phyloP scores from a whole-genome alignment of 2,797 vertebrate genomes.

The Natrix natrix region DNA sequence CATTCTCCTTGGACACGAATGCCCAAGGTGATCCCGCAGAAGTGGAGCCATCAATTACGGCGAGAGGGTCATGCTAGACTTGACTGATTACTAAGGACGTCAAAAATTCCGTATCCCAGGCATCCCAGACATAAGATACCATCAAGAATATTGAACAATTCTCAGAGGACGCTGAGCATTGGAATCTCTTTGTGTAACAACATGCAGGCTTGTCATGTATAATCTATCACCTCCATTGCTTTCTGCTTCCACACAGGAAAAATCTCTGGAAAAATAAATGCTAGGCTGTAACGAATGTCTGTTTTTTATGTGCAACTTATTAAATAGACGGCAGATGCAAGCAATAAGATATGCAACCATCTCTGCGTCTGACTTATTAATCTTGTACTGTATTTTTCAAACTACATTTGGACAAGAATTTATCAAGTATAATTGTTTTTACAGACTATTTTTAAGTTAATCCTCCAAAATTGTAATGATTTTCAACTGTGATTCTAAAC shows the following conservation, averaged over 20 bases:
- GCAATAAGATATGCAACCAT: conserved; percentile 56
- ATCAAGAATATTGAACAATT: conserved; percentile 54
- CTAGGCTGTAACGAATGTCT: conserved; percentile 39
- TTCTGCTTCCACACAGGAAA: conserved; percentile 42
- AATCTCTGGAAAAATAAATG: conserved; percentile 55
- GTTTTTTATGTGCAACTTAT: conserved; percentile 48
- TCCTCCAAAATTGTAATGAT: conserved; percentile 63
- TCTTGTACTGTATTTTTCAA: conserved; percentile 55
- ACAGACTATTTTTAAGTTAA: conserved; percentile 65
- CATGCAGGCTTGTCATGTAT: conserved; percentile 55
- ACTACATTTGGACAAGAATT: conserved; percentile 52
- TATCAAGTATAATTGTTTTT: conserved; percentile 68
- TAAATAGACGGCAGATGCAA: conserved; percentile 61
- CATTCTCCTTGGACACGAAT: background rate
- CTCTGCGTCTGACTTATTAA: conserved; percentile 43
- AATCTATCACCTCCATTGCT: conserved; percentile 54
- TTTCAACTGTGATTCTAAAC: conserved; percentile 72
- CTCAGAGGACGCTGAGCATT: conserved; percentile 49
- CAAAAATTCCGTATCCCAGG: conserved; percentile 39
- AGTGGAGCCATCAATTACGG: background rate
- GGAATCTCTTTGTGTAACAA: conserved; percentile 51
- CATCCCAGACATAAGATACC: conserved; percentile 41
- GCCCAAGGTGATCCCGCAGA: conserved; percentile 29
- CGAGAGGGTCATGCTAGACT: conserved; percentile 35
- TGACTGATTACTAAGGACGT: conserved; percentile 51